Percentiles rank a stretch among this genome's conserved stretches.
phyloP scores from a whole-genome alignment of 2,797 vertebrate genomes.

The Lacerta agilis region DNA sequence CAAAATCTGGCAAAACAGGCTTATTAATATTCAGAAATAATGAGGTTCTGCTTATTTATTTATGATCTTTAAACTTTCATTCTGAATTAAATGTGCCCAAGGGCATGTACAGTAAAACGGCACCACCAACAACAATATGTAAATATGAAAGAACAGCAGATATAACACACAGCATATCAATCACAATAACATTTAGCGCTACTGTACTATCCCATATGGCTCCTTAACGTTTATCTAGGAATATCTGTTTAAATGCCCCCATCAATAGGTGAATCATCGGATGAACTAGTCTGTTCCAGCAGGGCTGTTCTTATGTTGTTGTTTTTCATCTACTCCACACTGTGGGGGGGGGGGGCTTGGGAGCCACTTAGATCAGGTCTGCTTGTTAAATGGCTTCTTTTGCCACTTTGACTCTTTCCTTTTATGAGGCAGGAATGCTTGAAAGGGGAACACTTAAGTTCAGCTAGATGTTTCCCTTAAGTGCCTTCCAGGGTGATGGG shows the following conservation, averaged over 20 bases:
- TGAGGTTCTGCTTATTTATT: background rate
- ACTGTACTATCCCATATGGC: background rate
- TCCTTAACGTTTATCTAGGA: background rate
- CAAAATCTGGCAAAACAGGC: background rate
- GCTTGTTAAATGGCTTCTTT: no score
- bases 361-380: no score
- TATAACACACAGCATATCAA: background rate
- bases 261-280: background rate
- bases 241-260: background rate
- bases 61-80: background rate
- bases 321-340: no score
- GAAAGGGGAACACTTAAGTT: no score
- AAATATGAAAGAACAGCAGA: background rate
- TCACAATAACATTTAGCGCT: background rate
- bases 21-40: background rate
- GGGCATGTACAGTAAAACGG: background rate
- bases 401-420: no score
- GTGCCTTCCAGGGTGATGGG: no score
- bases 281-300: no score
- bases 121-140: background rate
- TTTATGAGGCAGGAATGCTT: no score
- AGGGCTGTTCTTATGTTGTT: no score
- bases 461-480: no score
- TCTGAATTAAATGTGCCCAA: background rate
- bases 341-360: no score